A percentile compares a stretch with the other conserved stretches of the same genome.
These are phyloP conservation scores for Idris sp. DNA, from an alignment of 1,140 invertebrate genomes.

Conservation along the genomic window DNA sequence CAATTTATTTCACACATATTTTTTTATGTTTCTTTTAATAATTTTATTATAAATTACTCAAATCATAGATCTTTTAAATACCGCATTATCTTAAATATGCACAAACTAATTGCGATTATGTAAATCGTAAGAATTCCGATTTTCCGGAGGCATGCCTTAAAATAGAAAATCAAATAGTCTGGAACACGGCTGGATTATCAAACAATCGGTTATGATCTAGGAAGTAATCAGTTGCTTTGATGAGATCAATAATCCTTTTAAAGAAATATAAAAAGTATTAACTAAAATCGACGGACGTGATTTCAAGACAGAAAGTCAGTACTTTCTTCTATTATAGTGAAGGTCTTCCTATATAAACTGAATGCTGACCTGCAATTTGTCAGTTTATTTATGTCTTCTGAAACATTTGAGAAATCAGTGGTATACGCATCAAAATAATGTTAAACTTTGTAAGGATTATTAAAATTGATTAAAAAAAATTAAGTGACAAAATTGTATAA, in stretches of 20 bases:
- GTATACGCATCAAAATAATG: conserved; percentile 37
- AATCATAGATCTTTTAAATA: too few species aligned
- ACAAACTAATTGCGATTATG: too few species aligned
- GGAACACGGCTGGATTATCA: conserved; percentile 28
- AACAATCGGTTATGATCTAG: conserved; percentile 28
- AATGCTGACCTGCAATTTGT: conserved; percentile 67
- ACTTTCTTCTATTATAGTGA: conserved; percentile 74
- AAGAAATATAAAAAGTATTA: conserved; percentile 54
- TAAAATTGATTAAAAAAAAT: neutral
- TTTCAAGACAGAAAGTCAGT: conserved; percentile 70
- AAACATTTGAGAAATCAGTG: conserved; percentile 55
- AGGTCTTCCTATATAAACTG: conserved; percentile 77
- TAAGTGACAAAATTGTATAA: too few species aligned
- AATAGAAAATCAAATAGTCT: conserved; percentile 3
- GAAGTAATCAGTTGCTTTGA: conserved; percentile 54
- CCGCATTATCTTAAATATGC: too few species aligned
- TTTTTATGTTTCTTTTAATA: too few species aligned
- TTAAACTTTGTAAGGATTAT: conserved; percentile 65
- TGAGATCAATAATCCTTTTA: conserved; percentile 45
- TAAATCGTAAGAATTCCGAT: too few species aligned
- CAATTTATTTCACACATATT: too few species aligned
- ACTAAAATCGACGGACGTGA: conserved; percentile 67
- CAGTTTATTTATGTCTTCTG: conserved; percentile 67
- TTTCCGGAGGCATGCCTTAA: neutral
- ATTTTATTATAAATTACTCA: too few species aligned